Evolutionary conservation across 2,113 vertebrate genomes (phyloP), one percentile per base, ranked within the genome.

Genomic region (Tonatia bakeri): DNA sequence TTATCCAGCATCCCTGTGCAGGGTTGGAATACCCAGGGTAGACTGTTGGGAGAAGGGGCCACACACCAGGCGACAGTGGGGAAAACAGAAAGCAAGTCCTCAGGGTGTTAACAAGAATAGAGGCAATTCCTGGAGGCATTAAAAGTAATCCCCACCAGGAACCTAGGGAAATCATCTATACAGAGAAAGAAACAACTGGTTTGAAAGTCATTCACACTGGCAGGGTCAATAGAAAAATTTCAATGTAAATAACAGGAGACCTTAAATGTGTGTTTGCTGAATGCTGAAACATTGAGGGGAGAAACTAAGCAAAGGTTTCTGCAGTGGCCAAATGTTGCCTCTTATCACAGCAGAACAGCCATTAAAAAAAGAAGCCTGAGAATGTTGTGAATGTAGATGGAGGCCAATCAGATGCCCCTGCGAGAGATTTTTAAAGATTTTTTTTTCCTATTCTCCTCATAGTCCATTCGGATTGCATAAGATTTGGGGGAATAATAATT

Each of bases 121-220:
- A 89, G 87, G 56, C n/a, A 93, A 92, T 85, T 95, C 94, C 38
- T 43, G 28, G 59, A 87, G 85, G 88, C 96, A 96, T 95, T 94
- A 95, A 95, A 97, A 98, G 87, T 94, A 88, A 94, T 82, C 91
- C 93, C 96, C 61, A 86, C 90, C 52, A 95, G 73, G 93, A 97
- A 94, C 94, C 92, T 83, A 54, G 79, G 94, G 90, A 97, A 97
- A 96, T 93, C 93, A 95, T 97, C 95, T 85, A 92, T 72, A 87
- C 75, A 61, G 54, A 96, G 87, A 94, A 95, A 96, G 94, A 96
- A 81, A 97, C 1, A 20, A 88, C 90, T 96, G 96, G 93, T 94
- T 97, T 95, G 95, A 97, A 97, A 97, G 94, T 86, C 96, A 97
- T 88, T 97, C 96, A 94, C 91, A 97, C 96, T 95, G 94, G 50